These are phyloP conservation scores for Sitta europaea DNA, from an alignment of 2,113 vertebrate species.

Conservation along the genomic window DNA sequence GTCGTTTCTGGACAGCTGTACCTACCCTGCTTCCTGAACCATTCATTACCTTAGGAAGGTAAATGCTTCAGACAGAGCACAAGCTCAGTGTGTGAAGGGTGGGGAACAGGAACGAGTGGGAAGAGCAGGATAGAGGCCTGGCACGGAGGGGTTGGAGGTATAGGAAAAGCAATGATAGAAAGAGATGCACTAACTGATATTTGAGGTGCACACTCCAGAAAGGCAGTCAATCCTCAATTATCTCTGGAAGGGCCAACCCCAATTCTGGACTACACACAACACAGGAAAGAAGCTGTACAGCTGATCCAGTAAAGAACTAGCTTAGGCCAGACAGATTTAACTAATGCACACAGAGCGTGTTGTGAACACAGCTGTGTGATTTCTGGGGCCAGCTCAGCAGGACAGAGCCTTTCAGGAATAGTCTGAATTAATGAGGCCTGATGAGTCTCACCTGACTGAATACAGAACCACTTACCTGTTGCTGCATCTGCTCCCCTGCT, in stretches of 20 bases:
- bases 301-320: neutral
- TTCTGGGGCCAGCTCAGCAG: neutral
- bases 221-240: neutral
- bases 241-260: neutral
- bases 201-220: neutral
- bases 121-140: neutral
- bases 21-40: neutral
- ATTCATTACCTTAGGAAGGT: neutral
- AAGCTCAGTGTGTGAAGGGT: neutral
- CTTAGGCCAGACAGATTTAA: neutral
- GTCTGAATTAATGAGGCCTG: neutral
- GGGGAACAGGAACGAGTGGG: neutral
- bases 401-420: neutral
- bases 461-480: neutral
- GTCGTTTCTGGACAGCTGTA: neutral
- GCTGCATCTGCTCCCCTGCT: neutral
- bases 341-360: neutral
- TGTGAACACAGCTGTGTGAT: neutral
- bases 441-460: neutral
- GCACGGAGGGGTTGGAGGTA: accelerated
- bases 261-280: neutral
- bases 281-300: neutral
- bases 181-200: neutral
- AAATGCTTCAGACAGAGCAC: neutral
- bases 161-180: neutral